Evolutionary conservation across 1,140 invertebrate species (phyloP), one percentile per base, ranked within the genome.

Genomic region (Atopsyche davidsoni): DNA sequence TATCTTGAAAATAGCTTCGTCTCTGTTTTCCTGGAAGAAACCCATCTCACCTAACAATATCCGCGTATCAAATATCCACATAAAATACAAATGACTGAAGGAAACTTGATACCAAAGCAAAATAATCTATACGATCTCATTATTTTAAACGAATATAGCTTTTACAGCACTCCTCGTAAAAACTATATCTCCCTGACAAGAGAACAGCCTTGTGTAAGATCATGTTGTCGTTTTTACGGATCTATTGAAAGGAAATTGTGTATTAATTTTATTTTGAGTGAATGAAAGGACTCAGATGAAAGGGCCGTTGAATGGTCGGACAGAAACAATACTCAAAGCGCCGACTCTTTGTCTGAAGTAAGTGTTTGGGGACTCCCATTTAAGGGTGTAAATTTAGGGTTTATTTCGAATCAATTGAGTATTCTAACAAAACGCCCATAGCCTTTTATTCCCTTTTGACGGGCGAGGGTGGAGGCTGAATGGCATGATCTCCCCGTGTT

Each of bases 281-380:
- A 14, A 13, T 50, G 47, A 50, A 50, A 32, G 43, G 24, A 23
- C 45, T 40, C 46, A 1, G 47, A 18, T 39, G 36, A 17, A 39
- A 17, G 19, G 47, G 42, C 16, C 35, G n/a, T 22, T 14, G 40
- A 4, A 21, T 36, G 41, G 38, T 38, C 25, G 48, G 41, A 41
- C 4, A 39, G 16, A 39, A 39, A 7, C n/a, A n/a, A 6, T 51
- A 41, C 14, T 44, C 44, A 51, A 44, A 24, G 48, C 39, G 48
- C 48, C 48, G 48, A 44, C 23, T 40, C 19, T 44, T 51, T 51
- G 48, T 51, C 28, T 31, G 17, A 7, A 23, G 35, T 51, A 44
- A 51, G 48, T 51, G 48, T 51, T 51, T 51, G 48, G 41, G 34
- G 45, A 44, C 48, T 40, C 48, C 48, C 48, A 51, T 51, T 51